A percentile compares a stretch with the other conserved stretches of the same genome.
Conservation (phyloP, 2,113 vertebrate genomes). For the Myodes glareolus region DNA sequence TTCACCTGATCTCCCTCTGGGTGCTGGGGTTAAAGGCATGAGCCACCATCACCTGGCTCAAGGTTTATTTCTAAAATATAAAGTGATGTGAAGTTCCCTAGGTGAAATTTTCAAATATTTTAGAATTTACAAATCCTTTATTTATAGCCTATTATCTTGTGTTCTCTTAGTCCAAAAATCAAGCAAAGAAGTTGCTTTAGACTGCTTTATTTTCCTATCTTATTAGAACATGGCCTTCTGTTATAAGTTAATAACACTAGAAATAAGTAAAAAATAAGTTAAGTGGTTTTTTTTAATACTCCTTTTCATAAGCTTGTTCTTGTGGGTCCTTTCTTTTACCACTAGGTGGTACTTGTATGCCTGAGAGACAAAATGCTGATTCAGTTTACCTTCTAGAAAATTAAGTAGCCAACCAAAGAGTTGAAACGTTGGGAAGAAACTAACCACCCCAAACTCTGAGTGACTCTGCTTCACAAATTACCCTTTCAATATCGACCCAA, state of each 20-base stretch:
- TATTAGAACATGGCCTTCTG: background rate
- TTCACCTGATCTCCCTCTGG: no score
- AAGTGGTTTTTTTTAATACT: background rate
- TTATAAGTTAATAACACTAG: background rate
- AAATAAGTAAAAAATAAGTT: background rate
- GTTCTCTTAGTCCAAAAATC: slow-evolving; percentile 17
- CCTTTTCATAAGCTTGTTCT: background rate
- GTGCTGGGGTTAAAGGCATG: no score
- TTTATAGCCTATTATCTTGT: background rate
- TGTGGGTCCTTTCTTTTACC: slow-evolving; percentile 2
- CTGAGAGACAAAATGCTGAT: slow-evolving; percentile 53
- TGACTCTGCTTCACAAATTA: background rate
- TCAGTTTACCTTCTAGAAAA: background rate
- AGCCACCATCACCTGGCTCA: background rate
- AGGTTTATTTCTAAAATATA: background rate
- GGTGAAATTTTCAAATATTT: background rate
- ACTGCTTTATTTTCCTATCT: background rate
- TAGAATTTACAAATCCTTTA: background rate
- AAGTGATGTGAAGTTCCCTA: background rate
- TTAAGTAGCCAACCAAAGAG: background rate
- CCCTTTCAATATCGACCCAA: background rate
- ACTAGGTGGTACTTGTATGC: slow-evolving; percentile 67
- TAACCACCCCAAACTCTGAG: background rate
- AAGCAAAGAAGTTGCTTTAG: background rate
- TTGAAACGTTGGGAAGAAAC: background rate